These are phyloP conservation scores for Oreonectes daqikongensis DNA, from an alignment of 2,797 vertebrate species.

Conservation along the genomic window DNA sequence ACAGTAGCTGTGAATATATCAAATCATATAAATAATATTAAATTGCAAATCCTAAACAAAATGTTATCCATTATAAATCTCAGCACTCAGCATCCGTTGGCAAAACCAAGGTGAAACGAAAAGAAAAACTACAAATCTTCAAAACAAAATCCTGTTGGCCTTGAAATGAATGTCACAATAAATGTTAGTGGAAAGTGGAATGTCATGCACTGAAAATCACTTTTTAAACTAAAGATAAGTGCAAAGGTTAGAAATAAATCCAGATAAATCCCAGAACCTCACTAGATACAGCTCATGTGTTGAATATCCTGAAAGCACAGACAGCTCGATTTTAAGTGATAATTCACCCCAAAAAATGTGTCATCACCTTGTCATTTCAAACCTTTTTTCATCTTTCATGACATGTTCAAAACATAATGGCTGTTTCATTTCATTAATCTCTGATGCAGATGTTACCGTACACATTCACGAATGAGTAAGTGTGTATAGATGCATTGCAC, in stretches of 20 bases:
- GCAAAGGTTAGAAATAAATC: slow-evolving; percentile 17
- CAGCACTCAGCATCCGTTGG: slow-evolving; percentile 30
- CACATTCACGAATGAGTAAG: neutral
- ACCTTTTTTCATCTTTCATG: slow-evolving; percentile 58
- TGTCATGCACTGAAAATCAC: slow-evolving; percentile 52
- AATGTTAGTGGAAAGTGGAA: slow-evolving; percentile 23
- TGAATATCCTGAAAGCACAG: slow-evolving; percentile 44
- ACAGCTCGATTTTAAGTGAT: too few relatives aligned
- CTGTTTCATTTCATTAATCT: slow-evolving; percentile 18
- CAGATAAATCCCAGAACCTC: slow-evolving; percentile 39
- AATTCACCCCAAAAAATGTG: too few relatives aligned
- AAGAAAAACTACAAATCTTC: slow-evolving; percentile 20
- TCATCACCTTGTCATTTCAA: too few relatives aligned
- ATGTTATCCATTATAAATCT: too few relatives aligned
- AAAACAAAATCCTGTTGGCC: neutral
- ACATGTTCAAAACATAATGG: slow-evolving; percentile 47
- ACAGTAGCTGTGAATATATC: too few relatives aligned
- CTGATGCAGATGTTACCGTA: slow-evolving; percentile 31
- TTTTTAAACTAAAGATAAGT: slow-evolving; percentile 43
- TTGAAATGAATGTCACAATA: neutral
- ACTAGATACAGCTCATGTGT: slow-evolving; percentile 33
- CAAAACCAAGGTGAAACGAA: slow-evolving; percentile 22
- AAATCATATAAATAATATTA: neutral
- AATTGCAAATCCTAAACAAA: slow-evolving; percentile 32
- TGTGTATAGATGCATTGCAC: slow-evolving; percentile 15